Conservation (phyloP, 2,113 vertebrate species). For the Alligator mississippiensis region DNA sequence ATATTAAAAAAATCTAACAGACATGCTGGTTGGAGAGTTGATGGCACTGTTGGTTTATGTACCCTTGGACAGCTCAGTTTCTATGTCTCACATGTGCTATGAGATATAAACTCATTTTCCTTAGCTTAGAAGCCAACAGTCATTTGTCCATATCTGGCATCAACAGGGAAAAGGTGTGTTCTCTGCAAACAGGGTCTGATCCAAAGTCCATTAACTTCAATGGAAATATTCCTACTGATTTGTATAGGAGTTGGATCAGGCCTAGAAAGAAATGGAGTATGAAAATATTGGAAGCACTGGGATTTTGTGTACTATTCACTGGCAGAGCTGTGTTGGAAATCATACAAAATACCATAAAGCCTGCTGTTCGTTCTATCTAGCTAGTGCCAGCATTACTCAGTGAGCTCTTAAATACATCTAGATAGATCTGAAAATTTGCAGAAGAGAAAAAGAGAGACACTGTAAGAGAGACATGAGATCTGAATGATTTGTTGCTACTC, state of each 20-base stretch:
- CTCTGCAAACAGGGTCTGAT: background rate
- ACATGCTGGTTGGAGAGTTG: background rate
- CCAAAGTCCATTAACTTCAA: background rate
- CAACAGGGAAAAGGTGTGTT: background rate
- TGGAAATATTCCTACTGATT: background rate
- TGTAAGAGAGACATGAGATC: background rate
- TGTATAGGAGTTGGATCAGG: background rate
- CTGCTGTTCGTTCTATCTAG: background rate
- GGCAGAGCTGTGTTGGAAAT: conserved; percentile 23
- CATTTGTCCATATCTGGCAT: background rate
- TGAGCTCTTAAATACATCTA: background rate
- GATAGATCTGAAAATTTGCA: background rate
- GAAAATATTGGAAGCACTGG: background rate
- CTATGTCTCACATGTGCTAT: background rate
- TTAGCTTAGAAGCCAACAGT: background rate
- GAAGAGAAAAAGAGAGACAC: background rate
- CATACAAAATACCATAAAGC: background rate
- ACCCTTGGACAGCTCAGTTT: background rate
- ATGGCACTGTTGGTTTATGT: background rate
- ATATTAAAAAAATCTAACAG: conserved; percentile 39
- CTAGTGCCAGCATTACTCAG: background rate
- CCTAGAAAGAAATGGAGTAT: conserved; percentile 1
- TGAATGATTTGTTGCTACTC: background rate
- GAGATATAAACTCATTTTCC: background rate
- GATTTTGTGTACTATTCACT: background rate